Base-by-base conservation (phyloP, 2,888 invertebrate species). In the Tipula unca region DNA sequence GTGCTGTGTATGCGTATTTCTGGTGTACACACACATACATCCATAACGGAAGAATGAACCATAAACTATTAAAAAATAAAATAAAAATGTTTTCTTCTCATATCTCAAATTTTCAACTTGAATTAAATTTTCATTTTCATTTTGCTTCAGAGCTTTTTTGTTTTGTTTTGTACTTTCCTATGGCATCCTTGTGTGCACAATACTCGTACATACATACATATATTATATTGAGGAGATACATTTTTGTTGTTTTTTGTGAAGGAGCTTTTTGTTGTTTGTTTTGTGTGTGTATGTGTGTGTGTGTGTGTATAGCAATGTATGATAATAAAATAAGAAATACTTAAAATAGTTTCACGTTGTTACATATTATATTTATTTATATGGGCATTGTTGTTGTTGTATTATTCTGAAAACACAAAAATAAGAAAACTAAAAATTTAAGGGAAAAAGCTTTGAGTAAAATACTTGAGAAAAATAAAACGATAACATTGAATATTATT, bases 401-500 rank as follows among this genome's bases (percentile, higher is more conserved):
- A 8, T 54, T 54, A 17, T 54, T 32, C 25, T 10, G 25, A 48
- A 69, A 4, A 69, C 25, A 69, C 20, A 25, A 20, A 69, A 13
- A 69, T 69, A 25, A 20, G 25, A 69, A 69, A 20, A 69, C 20
- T 8, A 69, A 69, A 69, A 69, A 69, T 69, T 69, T n/a, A n/a
- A 69, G 10, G 69, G 69, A 10, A 69, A 69, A 69, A 69, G 20
- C 69, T 69, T 69, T 69, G 25, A 54, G 48, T 54, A 54, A 54
- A 54, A 54, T 54, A 54, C 48, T 54, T 54, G 48, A 69, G 69
- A 69, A 69, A 69, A 69, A 69, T 69, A 25, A 69, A 69, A 69
- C 69, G 69, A 69, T 69, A 69, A 69, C 69, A 69, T 69, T 69
- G 69, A 69, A 20, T 69, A 69, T 69, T 69, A 69, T 69, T 69